Evolutionary conservation across 2,113 vertebrate species (phyloP).

Genomic region (Toxotes chatareus): DNA sequence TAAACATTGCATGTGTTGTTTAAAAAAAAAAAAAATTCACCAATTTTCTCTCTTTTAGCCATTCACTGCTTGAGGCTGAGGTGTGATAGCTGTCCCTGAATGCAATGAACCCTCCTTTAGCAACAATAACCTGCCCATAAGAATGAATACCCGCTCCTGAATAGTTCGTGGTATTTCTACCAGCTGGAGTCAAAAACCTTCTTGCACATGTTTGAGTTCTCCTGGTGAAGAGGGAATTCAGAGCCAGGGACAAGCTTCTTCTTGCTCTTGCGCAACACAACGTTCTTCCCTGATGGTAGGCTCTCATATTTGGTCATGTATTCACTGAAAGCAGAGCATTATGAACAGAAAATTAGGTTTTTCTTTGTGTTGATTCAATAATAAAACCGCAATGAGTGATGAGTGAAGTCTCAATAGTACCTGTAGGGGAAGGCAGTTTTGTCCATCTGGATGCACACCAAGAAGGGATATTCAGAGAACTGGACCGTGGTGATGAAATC

Average conservation of each 20-base stretch:
- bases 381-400: accelerated
- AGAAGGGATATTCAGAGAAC: constrained; percentile 97
- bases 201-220: constrained; percentile 98
- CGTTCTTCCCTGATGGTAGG: constrained; percentile 85
- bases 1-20: constrained; percentile 89
- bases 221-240: constrained; percentile 95
- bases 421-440: constrained; percentile 89
- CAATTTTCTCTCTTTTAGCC: constrained; percentile 36
- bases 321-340: constrained; percentile 80
- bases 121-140: constrained; percentile 8
- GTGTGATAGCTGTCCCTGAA: constrained; percentile 58
- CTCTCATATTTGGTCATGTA: constrained; percentile 89
- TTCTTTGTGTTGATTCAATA: neutral
- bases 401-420: constrained; percentile 72
- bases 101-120: constrained; percentile 36
- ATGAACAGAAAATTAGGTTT: neutral
- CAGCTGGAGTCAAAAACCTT: constrained; percentile 86
- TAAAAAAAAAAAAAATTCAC: constrained; percentile 51
- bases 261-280: constrained; percentile 80
- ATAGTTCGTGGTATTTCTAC: constrained; percentile 65
- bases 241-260: constrained; percentile 85
- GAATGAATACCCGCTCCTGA: constrained; percentile 16
- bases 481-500: constrained; percentile 96
- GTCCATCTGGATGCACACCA: constrained; percentile 98
- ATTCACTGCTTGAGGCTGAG: constrained; percentile 47